phyloP scores from a whole-genome alignment of 2,113 vertebrate genomes.

The Entelurus aequoreus region DNA sequence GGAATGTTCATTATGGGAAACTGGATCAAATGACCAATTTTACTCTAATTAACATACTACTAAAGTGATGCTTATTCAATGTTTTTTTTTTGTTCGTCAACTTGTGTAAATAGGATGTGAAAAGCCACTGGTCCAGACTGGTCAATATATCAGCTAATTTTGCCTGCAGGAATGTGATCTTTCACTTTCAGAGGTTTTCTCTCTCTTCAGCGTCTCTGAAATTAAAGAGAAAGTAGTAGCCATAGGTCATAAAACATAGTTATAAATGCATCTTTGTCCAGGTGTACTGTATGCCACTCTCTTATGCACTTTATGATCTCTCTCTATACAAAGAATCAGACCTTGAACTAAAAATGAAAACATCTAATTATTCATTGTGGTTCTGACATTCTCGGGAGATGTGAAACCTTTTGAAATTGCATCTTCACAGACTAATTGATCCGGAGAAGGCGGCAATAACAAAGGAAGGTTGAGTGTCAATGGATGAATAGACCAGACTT shows the following conservation, averaged over 20 bases:
- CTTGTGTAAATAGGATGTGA: constrained; percentile 66
- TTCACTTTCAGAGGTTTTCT: constrained; percentile 17
- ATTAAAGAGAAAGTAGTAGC: constrained; percentile 16
- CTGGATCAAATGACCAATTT: too few relatives aligned
- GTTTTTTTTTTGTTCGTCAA: constrained; percentile 61
- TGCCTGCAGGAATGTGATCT: constrained; percentile 63
- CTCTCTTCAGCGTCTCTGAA: constrained; percentile 12
- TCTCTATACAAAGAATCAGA: neutral
- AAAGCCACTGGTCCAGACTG: constrained; percentile 52
- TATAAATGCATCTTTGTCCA: neutral
- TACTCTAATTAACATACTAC: too few relatives aligned
- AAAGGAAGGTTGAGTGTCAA: neutral
- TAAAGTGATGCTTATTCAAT: constrained; percentile 30
- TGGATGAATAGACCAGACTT: neutral
- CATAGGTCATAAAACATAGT: neutral
- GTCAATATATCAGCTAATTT: constrained; percentile 63
- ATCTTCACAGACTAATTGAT: neutral
- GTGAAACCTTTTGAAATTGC: neutral
- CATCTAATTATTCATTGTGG: neutral
- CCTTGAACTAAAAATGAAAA: neutral
- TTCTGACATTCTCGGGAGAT: neutral
- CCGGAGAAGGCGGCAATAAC: neutral
- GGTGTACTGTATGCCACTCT: constrained; percentile 2
- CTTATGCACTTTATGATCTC: neutral
- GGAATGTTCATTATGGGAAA: too few relatives aligned